These are phyloP conservation scores for Drosophila macrothrix DNA, from an alignment of 2,888 invertebrate species.

Conservation along the genomic window DNA sequence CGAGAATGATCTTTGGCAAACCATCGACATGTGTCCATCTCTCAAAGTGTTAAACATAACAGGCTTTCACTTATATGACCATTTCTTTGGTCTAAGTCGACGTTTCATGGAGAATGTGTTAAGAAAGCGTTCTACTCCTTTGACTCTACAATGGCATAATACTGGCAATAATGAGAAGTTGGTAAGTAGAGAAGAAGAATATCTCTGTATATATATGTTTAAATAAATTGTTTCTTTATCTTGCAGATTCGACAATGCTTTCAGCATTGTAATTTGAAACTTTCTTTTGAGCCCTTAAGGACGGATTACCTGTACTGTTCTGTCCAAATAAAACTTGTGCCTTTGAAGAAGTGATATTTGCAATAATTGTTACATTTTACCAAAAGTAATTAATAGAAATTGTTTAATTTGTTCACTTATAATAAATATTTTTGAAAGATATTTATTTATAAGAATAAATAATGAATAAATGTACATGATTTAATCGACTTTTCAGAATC, in stretches of 20 bases:
- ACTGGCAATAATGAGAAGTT: background rate
- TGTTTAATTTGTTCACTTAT: background rate
- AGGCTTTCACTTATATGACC: constrained; percentile 1
- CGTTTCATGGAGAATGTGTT: constrained; percentile 11
- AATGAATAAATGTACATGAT: background rate
- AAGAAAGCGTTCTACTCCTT: background rate
- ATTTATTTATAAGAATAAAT: constrained; percentile 4
- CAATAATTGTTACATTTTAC: background rate
- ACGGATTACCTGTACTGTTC: background rate
- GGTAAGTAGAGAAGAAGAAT: constrained; percentile 6
- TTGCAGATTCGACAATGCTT: constrained; percentile 32
- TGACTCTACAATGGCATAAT: constrained; percentile 21
- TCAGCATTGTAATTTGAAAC: constrained; percentile 10
- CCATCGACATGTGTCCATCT: constrained; percentile 5
- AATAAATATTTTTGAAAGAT: background rate
- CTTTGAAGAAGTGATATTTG: background rate
- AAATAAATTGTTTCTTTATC: background rate
- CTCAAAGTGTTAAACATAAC: constrained; percentile 27
- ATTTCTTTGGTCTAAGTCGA: constrained; percentile 18
- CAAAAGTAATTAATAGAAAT: background rate
- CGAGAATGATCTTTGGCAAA: constrained; percentile 37
- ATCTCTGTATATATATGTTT: background rate
- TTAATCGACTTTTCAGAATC: background rate
- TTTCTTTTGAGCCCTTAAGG: constrained; percentile 9
- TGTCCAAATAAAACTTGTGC: background rate